Evolutionary conservation across 2,113 vertebrate genomes (phyloP).

Genomic region (Poeciliopsis occidentalis): DNA sequence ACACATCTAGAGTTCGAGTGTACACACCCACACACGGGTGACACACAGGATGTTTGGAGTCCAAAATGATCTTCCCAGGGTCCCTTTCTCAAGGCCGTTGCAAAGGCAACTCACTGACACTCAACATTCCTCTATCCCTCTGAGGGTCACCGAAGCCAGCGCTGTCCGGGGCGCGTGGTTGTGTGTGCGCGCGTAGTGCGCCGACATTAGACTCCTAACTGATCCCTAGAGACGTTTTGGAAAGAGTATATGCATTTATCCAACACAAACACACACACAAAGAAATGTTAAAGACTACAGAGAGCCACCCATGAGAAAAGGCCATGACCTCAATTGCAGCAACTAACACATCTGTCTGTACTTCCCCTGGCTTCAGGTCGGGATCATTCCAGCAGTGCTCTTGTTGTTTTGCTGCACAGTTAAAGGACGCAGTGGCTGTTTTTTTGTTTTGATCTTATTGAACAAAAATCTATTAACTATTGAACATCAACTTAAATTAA

Average conservation of each 20-base stretch:
- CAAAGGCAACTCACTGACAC: constrained; percentile 65
- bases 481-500: not conserved
- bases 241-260: constrained; percentile 22
- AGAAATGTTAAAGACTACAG: constrained; percentile 16
- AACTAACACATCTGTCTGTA: constrained; percentile 56
- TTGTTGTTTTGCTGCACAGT: not conserved
- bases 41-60: constrained; percentile 78
- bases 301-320: constrained; percentile 36
- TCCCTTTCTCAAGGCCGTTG: constrained; percentile 73
- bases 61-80: constrained; percentile 74
- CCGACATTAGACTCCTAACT: constrained; percentile 41
- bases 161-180: constrained; percentile 49
- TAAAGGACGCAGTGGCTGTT: not conserved
- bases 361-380: constrained; percentile 35
- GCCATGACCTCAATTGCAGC: constrained; percentile 42
- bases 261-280: constrained; percentile 16
- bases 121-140: constrained; percentile 71
- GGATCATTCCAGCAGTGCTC: constrained; percentile 19
- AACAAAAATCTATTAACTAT: not conserved
- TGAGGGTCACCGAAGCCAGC: constrained; percentile 58
- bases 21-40: constrained; percentile 49
- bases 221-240: constrained; percentile 25
- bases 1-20: constrained; percentile 44
- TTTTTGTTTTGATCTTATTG: not conserved
- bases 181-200: constrained; percentile 15